Percentiles rank a stretch among this genome's conserved stretches.
Conservation (phyloP, 2,888 invertebrate genomes). For the Lasioglossum marginatum region DNA sequence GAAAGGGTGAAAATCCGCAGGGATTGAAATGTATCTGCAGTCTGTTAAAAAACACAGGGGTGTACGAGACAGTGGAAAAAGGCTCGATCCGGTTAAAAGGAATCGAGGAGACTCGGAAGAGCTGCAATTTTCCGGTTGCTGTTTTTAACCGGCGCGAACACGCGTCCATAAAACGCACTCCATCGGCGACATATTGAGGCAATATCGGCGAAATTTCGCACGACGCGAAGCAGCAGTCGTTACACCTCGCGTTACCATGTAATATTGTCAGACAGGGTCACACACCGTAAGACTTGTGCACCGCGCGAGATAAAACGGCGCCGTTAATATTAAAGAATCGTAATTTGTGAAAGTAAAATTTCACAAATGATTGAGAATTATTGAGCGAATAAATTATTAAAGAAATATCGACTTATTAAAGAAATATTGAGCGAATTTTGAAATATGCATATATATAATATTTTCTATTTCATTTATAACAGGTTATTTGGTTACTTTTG, state of each 20-base stretch:
- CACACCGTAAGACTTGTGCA: neutral
- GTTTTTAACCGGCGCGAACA: slow-evolving; percentile 38
- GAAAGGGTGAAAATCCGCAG: neutral
- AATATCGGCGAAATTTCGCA: slow-evolving; percentile 54
- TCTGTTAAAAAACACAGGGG: neutral
- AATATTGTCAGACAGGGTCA: slow-evolving; percentile 29
- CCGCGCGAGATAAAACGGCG: neutral
- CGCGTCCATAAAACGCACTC: slow-evolving; percentile 52
- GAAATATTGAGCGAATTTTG: too few relatives aligned
- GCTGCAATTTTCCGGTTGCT: slow-evolving; percentile 20
- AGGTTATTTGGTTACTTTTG: too few relatives aligned
- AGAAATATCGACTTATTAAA: too few relatives aligned
- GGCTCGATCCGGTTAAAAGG: neutral
- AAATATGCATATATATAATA: too few relatives aligned
- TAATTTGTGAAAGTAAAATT: too few relatives aligned
- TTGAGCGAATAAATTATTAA: too few relatives aligned
- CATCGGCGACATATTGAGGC: slow-evolving; percentile 46
- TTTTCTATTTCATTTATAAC: too few relatives aligned
- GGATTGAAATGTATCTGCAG: slow-evolving; percentile 1
- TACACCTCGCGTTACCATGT: slow-evolving; percentile 35
- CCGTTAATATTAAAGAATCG: slow-evolving; percentile 1
- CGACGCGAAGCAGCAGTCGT: slow-evolving; percentile 43
- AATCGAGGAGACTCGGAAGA: slow-evolving; percentile 26
- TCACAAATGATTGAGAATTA: too few relatives aligned
- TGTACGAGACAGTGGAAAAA: neutral